Base-by-base conservation (phyloP, 2,113 vertebrate genomes). In the Seriola aureovittata region DNA sequence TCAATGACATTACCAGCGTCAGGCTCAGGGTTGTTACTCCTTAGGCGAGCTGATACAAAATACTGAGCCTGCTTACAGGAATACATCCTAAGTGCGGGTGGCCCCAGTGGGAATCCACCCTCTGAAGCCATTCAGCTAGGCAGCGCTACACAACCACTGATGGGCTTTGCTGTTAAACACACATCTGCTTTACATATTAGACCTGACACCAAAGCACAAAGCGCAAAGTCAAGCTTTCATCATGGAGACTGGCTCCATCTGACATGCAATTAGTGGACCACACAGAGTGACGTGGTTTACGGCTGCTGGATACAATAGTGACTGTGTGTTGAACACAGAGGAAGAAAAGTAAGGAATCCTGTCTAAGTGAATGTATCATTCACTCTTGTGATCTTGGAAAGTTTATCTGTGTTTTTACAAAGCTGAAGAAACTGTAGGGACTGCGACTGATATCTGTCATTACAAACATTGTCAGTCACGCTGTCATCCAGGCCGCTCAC, bases 171-270 rank as follows among this genome's bases (percentile, higher is more conserved):
- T 86, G 84, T 91, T 91, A 93, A 93, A 91, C 89, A 88, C 92
- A 93, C 93, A 94, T 94, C 92, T 94, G 93, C 88, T 94, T 93
- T 88, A 88, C 90, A 93, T 93, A 94, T 91, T 84, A 89, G 75
- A 80, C 85, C 84, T 89, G 85, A 90, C 92, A 92, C 92, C 88
- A 90, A 90, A 93, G 91, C 87, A 83, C 85, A 82, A 85, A 87
- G 81, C 44, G 76, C 78, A 87, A 82, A 91, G 87, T 90, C 72
- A 46, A 86, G 84, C 93, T 94, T 93, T 94, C 91, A 94, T 94
- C 91, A 81, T 79, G 72, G 82, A 90, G 92, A 85, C 90, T 90
- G 91, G 87, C 91, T 92, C 91, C 91, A 84, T 90, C 84, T 81
- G 78, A 91, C 81, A 64, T 88, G 88, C 85, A 89, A 93, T 93